phyloP scores from a whole-genome alignment of 2,113 vertebrate species.

The Eclectus roratus region DNA sequence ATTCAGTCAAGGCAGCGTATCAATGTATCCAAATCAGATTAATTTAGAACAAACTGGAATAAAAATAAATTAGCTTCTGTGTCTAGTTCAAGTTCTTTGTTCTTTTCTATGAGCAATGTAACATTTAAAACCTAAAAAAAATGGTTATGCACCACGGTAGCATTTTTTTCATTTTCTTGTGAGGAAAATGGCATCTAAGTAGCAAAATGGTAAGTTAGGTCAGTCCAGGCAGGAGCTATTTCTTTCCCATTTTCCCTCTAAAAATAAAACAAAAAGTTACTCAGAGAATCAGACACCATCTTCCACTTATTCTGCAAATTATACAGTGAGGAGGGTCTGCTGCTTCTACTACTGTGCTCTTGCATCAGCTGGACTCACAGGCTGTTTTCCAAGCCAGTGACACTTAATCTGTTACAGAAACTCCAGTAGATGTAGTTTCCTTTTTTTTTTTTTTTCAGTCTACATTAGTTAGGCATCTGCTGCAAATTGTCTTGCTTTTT shows the following conservation, averaged over 20 bases:
- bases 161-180: slow-evolving; percentile 26
- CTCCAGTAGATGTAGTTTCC: background rate
- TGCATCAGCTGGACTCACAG: background rate
- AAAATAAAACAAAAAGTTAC: slow-evolving; percentile 3
- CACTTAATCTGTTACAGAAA: slow-evolving; percentile 33
- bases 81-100: background rate
- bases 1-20: background rate
- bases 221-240: slow-evolving; percentile 25
- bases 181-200: background rate
- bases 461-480: background rate
- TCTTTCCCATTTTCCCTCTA: background rate
- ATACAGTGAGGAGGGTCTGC: background rate
- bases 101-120: background rate
- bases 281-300: background rate
- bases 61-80: background rate
- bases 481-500: background rate
- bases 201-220: slow-evolving; percentile 30
- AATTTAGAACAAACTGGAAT: background rate
- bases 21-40: background rate
- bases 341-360: background rate
- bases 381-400: background rate
- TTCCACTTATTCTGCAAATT: slow-evolving; percentile 23
- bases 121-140: slow-evolving; percentile 18
- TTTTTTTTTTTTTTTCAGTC: background rate
- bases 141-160: background rate